Evolutionary conservation across 1,140 invertebrate species (phyloP).

Genomic region (Nomia melanderi): DNA sequence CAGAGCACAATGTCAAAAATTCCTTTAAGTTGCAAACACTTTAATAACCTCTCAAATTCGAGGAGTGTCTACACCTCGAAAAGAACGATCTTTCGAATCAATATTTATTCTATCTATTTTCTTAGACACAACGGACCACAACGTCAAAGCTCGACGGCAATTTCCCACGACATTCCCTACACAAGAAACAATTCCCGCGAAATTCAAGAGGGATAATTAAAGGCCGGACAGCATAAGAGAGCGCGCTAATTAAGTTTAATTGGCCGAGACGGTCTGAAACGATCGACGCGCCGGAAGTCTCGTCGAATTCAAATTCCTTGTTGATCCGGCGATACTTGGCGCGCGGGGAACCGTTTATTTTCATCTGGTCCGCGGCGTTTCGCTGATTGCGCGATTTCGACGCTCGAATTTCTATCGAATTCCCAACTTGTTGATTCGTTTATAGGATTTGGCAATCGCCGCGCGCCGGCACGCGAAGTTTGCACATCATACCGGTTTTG

Average conservation of each 20-base stretch:
- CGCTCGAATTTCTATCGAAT: slow-evolving; percentile 43
- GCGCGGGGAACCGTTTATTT: slow-evolving; percentile 31
- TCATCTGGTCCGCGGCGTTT: slow-evolving; percentile 31
- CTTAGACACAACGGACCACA: too few relatives aligned
- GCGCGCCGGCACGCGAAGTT: slow-evolving; percentile 20
- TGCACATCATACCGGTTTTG: slow-evolving; percentile 37
- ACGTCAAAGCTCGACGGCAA: too few relatives aligned
- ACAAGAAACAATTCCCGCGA: neutral
- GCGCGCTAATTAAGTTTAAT: neutral
- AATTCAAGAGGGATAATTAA: neutral
- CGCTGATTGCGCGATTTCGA: slow-evolving; percentile 47
- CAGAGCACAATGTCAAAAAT: too few relatives aligned
- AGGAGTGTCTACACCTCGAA: too few relatives aligned
- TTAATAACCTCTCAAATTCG: too few relatives aligned
- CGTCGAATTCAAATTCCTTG: slow-evolving; percentile 38
- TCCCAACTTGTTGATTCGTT: slow-evolving; percentile 51
- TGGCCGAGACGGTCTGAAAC: neutral
- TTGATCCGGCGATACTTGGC: slow-evolving; percentile 11
- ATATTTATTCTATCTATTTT: too few relatives aligned
- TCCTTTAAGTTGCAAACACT: too few relatives aligned
- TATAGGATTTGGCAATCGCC: slow-evolving; percentile 48
- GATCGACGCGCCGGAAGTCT: too few relatives aligned
- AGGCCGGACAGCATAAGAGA: neutral
- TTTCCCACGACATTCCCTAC: too few relatives aligned
- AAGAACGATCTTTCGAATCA: too few relatives aligned